Conservation (phyloP, 2,797 vertebrate genomes). For the Acanthornis magna region DNA sequence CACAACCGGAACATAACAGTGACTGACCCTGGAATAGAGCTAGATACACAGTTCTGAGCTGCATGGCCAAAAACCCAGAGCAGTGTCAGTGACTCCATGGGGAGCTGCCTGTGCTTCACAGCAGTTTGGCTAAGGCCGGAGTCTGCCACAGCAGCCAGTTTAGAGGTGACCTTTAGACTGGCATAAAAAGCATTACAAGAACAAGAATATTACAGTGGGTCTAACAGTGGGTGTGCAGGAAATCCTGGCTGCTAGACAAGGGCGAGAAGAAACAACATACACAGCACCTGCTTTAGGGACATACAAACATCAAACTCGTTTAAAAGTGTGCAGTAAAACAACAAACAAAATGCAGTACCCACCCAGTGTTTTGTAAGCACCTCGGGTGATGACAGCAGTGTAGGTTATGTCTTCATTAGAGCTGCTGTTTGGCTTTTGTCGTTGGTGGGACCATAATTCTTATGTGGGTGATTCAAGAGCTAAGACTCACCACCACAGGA, state of each 20-base stretch:
- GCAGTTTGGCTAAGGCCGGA: not conserved
- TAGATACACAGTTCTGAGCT: not conserved
- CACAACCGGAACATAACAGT: not conserved
- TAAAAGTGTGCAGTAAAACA: not conserved
- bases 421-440: not conserved
- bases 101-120: not conserved
- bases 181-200: not conserved
- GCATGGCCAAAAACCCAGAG: not conserved
- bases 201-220: not conserved
- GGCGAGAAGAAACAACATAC: not conserved
- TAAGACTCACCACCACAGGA: not conserved
- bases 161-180: conserved; percentile 5
- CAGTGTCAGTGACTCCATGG: not conserved
- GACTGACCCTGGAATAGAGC: not conserved
- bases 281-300: conserved; percentile 20
- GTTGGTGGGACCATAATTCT: not conserved
- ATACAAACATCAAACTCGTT: not conserved
- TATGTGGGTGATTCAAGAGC: not conserved
- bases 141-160: not conserved
- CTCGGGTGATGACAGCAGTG: not conserved
- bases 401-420: not conserved
- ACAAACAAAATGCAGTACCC: not conserved
- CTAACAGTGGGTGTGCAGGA: conserved; percentile 17
- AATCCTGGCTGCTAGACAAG: conserved; percentile 27
- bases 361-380: not conserved